Percentiles rank a stretch among this genome's conserved stretches.
These are phyloP conservation scores for Pogonocherus hispidulus DNA, from an alignment of 2,888 invertebrate genomes.

Conservation along the genomic window DNA sequence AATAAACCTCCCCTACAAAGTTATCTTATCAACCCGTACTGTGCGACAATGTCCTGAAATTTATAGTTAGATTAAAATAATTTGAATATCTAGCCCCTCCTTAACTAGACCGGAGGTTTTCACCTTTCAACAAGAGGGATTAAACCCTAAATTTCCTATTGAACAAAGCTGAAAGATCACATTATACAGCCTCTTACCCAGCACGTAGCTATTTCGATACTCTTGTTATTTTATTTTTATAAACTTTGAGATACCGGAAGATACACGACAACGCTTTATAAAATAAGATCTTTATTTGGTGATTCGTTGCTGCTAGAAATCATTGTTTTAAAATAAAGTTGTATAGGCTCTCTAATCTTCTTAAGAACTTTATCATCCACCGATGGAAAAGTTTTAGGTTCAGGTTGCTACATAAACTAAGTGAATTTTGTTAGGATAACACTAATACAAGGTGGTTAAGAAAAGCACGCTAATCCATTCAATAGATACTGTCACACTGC, in stretches of 20 bases:
- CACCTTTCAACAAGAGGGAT: not conserved
- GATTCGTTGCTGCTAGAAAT: not conserved
- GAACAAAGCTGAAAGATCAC: not conserved
- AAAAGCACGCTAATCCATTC: too few relatives aligned
- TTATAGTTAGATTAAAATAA: constrained; percentile 6
- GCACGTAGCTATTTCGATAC: not conserved
- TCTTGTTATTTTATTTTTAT: not conserved
- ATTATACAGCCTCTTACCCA: not conserved
- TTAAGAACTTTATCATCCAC: constrained; percentile 10
- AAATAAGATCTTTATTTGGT: not conserved
- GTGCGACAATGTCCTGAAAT: not conserved
- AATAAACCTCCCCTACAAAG: not conserved
- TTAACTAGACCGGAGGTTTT: not conserved
- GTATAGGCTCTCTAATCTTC: constrained; percentile 10
- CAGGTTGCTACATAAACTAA: not conserved
- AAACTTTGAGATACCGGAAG: not conserved
- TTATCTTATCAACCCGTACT: not conserved
- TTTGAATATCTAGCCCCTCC: constrained; percentile 4
- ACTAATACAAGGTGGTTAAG: too few relatives aligned
- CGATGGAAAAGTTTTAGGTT: constrained; percentile 8
- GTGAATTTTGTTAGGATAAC: constrained; percentile 10
- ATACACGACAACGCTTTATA: too few relatives aligned
- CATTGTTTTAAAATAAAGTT: constrained; percentile 17
- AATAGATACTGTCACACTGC: too few relatives aligned
- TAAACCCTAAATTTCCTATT: not conserved